Evolutionary conservation across 2,797 vertebrate species (phyloP).

Genomic region (Hyperoplus immaculatus): DNA sequence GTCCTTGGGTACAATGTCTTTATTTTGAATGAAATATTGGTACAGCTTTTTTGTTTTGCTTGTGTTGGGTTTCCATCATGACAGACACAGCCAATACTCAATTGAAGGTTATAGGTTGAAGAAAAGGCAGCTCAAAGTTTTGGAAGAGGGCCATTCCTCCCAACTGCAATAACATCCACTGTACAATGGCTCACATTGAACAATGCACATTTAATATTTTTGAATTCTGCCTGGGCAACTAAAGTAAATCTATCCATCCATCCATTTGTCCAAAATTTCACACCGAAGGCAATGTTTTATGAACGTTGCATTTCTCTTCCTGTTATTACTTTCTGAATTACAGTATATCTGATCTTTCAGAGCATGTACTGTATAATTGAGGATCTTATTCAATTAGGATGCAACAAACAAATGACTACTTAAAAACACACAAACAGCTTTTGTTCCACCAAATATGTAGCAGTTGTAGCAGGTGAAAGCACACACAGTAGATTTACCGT

Average conservation of each 20-base stretch:
- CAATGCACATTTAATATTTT: too few species aligned
- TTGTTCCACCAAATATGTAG: neutral
- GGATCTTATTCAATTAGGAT: neutral
- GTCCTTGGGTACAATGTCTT: neutral
- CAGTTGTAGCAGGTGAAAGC: conserved; percentile 1
- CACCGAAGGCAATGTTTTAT: neutral
- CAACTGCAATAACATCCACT: too few species aligned
- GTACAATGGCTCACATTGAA: too few species aligned
- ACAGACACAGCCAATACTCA: neutral
- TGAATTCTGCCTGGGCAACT: too few species aligned
- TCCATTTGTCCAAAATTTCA: too few species aligned
- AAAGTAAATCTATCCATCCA: too few species aligned
- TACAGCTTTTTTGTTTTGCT: conserved; percentile 4
- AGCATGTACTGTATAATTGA: too few species aligned
- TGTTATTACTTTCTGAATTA: neutral
- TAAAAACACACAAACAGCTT: conserved; percentile 3
- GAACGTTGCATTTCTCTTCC: neutral
- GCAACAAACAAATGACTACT: neutral
- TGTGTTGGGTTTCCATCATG: conserved; percentile 30
- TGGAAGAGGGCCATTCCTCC: too few species aligned
- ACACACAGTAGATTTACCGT: conserved; percentile 7
- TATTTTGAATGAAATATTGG: conserved; percentile 18
- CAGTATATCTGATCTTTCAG: neutral
- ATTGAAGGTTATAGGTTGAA: conserved; percentile 11
- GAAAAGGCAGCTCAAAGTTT: conserved; percentile 9